Percentiles rank a stretch among this genome's conserved stretches.
These are phyloP conservation scores for Gobio gobio DNA, from an alignment of 2,113 vertebrate species.

Conservation along the genomic window DNA sequence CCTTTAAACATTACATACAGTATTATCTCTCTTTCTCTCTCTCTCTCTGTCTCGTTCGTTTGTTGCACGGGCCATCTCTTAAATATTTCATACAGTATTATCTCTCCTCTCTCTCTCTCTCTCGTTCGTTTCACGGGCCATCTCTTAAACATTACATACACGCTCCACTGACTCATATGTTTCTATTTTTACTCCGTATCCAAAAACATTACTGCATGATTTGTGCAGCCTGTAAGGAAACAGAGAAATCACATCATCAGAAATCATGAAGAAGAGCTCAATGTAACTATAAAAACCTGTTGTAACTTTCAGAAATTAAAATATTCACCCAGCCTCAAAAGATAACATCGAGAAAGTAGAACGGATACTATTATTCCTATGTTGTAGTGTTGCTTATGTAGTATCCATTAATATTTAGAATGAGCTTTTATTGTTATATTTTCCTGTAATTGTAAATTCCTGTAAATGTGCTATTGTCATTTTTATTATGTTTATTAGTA, in stretches of 20 bases:
- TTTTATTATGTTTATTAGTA: too few relatives aligned
- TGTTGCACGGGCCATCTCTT: too few relatives aligned
- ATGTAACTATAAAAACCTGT: background rate
- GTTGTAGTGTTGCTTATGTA: background rate
- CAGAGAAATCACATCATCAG: background rate
- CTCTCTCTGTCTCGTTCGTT: too few relatives aligned
- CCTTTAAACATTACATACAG: too few relatives aligned
- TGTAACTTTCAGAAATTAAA: background rate
- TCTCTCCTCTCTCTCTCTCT: too few relatives aligned
- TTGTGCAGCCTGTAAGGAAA: background rate
- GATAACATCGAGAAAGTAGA: too few relatives aligned
- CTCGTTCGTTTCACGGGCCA: too few relatives aligned
- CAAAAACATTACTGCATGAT: slow-evolving; percentile 1
- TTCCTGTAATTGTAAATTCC: background rate
- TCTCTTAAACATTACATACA: slow-evolving; percentile 8
- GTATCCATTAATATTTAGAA: background rate
- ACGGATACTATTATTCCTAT: too few relatives aligned
- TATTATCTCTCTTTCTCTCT: too few relatives aligned
- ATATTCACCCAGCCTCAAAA: background rate
- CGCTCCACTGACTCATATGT: background rate
- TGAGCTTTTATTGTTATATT: background rate
- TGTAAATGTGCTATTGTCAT: too few relatives aligned
- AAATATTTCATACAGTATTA: too few relatives aligned
- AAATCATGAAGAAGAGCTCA: background rate
- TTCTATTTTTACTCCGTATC: background rate